A percentile compares a stretch with the other conserved stretches of the same genome.
phyloP scores from a whole-genome alignment of 1,140 invertebrate genomes.

The Zaprionus camerounensis region DNA sequence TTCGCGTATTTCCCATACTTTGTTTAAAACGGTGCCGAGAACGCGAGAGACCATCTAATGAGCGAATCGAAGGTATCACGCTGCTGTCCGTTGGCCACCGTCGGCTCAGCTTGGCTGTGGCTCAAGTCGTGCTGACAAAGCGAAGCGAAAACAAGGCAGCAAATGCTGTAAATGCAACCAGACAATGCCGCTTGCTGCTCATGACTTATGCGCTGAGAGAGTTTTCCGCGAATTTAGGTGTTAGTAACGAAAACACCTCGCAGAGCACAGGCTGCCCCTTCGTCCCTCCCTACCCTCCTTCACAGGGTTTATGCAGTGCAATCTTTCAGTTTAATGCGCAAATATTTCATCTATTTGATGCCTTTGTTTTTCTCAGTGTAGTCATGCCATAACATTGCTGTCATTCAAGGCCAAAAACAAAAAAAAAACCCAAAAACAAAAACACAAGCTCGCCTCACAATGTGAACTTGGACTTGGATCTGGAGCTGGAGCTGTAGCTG shows the following conservation, averaged over 20 bases:
- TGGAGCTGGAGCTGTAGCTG: conserved; percentile 10
- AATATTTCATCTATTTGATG: neutral
- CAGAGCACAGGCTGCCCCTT: neutral
- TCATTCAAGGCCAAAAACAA: conserved; percentile 69
- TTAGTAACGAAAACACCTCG: conserved; percentile 36
- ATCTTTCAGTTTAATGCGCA: neutral
- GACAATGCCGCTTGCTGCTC: conserved; percentile 39
- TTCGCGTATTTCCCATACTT: conserved; percentile 19
- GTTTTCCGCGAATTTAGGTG: conserved; percentile 58
- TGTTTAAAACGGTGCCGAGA: neutral
- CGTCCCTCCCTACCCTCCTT: neutral
- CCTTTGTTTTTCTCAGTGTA: conserved; percentile 1
- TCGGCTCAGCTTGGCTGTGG: neutral
- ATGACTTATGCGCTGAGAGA: conserved; percentile 53
- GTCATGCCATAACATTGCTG: conserved; percentile 34
- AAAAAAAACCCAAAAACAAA: conserved; percentile 39
- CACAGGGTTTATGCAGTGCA: neutral
- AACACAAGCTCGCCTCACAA: conserved; percentile 39
- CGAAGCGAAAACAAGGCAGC: conserved; percentile 44
- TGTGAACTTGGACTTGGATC: conserved; percentile 42
- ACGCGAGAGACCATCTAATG: conserved; percentile 32
- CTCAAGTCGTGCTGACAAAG: conserved; percentile 41
- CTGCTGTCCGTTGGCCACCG: conserved; percentile 17
- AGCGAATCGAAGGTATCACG: conserved; percentile 43
- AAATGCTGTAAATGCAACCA: conserved; percentile 24